These are phyloP conservation scores for Mus musculus DNA, from an alignment of 2,113 vertebrate genomes.

Conservation along the genomic window GRCm39 chr5:66783001-66783500, in stretches of 20 bases:
- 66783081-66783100: background rate
- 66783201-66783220: background rate
- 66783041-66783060: background rate
- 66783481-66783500: background rate
- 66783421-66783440: constrained; percentile 41
- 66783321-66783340: background rate
- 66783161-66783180: background rate
- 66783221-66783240: background rate
- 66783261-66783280: background rate
- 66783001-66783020: background rate
- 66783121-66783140: background rate
- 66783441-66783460: background rate
- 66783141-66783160: background rate
- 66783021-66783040: constrained; percentile 42
- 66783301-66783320: background rate
- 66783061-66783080: background rate
- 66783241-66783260: background rate
- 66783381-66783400: background rate
- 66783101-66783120: background rate
- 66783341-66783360: background rate
- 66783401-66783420: background rate
- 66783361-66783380: background rate
- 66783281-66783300: background rate
- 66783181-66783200: background rate
- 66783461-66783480: background rate